These are phyloP conservation scores for Aphodius sticticus DNA, from an alignment of 2,888 invertebrate genomes.

Conservation along the genomic window DNA sequence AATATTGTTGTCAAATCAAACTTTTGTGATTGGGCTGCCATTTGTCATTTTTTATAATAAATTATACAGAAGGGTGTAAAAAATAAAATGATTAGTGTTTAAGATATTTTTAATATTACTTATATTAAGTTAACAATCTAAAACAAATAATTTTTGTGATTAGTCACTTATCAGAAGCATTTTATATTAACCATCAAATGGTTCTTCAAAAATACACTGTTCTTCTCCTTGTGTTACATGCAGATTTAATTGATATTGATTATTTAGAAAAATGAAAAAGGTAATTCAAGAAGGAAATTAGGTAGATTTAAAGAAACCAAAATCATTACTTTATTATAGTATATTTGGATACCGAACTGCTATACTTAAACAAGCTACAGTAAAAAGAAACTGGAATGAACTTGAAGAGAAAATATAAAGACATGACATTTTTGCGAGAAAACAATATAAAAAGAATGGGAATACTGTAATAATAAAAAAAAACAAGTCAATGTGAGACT, in stretches of 20 bases:
- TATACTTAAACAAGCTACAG: conserved; percentile 31
- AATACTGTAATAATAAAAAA: conserved; percentile 29
- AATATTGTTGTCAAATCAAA: too few species aligned
- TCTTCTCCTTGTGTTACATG: too few species aligned
- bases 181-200: too few species aligned
- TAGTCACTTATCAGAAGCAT: too few species aligned
- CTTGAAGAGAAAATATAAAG: conserved; percentile 31
- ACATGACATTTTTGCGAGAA: conserved; percentile 7
- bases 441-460: conserved; percentile 25
- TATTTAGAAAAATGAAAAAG: conserved; percentile 6
- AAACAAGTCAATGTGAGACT: background rate
- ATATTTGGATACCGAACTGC: conserved; percentile 24
- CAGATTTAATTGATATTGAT: background rate
- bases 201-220: too few species aligned
- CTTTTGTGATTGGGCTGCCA: too few species aligned
- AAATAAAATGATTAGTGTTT: too few species aligned
- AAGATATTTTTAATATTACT: too few species aligned
- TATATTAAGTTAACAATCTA: too few species aligned
- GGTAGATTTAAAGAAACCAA: background rate
- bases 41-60: too few species aligned
- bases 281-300: background rate
- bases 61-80: too few species aligned
- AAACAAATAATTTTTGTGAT: too few species aligned
- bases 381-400: conserved; percentile 38
- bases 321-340: conserved; percentile 5